Percentiles rank a stretch among this genome's conserved stretches.
These are phyloP conservation scores for Dicrurus megarhynchus DNA, from an alignment of 2,113 vertebrate species.

Conservation along the genomic window DNA sequence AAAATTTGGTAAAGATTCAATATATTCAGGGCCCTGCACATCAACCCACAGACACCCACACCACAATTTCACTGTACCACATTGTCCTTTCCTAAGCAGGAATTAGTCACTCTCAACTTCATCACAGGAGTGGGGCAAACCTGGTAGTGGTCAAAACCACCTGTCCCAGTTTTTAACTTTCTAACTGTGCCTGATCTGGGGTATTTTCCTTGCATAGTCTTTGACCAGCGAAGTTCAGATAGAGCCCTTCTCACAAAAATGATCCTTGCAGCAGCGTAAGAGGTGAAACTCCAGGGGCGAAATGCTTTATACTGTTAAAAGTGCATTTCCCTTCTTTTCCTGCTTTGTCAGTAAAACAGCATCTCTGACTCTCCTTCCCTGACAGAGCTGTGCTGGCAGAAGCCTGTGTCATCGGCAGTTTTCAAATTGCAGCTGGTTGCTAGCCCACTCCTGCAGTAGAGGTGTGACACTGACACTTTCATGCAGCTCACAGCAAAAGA, in stretches of 20 bases:
- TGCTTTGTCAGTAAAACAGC: not conserved
- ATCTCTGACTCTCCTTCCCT: not conserved
- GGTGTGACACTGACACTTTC: not conserved
- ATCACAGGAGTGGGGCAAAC: not conserved
- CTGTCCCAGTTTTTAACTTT: not conserved
- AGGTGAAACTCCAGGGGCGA: not conserved
- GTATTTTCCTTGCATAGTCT: not conserved
- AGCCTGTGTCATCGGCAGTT: not conserved
- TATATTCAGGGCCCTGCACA: not conserved
- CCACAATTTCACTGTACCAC: not conserved
- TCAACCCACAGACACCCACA: not conserved
- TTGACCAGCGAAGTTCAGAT: not conserved
- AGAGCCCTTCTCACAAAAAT: accelerated
- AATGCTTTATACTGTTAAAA: not conserved
- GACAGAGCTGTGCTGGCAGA: not conserved
- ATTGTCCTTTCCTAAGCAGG: not conserved
- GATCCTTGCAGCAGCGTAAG: not conserved
- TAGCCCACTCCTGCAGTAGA: not conserved
- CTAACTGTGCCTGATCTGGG: not conserved
- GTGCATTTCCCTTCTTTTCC: not conserved
- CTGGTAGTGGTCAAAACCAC: not conserved
- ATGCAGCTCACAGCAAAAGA: not conserved
- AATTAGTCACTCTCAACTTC: not conserved
- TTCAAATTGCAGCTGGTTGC: conserved; percentile 5
- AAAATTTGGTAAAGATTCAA: not conserved